phyloP scores from a whole-genome alignment of 2,888 invertebrate species.

The Cryptocephalus primarius region DNA sequence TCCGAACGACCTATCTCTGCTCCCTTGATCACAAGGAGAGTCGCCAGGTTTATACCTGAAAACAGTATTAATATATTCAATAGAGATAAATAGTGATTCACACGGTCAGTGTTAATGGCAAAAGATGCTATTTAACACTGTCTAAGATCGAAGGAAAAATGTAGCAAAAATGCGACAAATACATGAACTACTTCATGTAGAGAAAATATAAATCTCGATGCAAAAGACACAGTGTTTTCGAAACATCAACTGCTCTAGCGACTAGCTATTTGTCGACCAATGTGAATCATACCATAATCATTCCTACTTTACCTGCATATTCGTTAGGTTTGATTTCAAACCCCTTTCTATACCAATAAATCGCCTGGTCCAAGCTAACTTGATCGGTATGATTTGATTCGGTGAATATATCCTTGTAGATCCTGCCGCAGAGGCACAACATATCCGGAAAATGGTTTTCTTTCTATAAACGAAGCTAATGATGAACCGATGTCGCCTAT shows the following conservation, averaged over 20 bases:
- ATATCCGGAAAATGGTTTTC: constrained; percentile 96
- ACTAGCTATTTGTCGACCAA: too few species aligned
- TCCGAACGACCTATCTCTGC: constrained; percentile 88
- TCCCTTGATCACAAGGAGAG: constrained; percentile 90
- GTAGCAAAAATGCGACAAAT: too few species aligned
- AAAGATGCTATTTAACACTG: too few species aligned
- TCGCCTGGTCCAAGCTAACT: constrained; percentile 82
- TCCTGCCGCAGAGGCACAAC: constrained; percentile 93
- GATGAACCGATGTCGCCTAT: background rate
- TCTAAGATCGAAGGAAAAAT: too few species aligned
- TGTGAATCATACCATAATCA: too few species aligned
- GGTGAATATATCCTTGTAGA: constrained; percentile 95
- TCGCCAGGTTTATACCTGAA: constrained; percentile 85
- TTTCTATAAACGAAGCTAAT: constrained; percentile 41
- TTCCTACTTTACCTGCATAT: constrained; percentile 59
- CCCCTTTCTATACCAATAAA: constrained; percentile 94
- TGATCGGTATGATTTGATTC: constrained; percentile 87
- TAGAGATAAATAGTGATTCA: too few species aligned
- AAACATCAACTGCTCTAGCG: too few species aligned
- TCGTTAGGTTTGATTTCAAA: constrained; percentile 98
- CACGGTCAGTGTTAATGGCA: too few species aligned
- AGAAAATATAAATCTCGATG: too few species aligned
- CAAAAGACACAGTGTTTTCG: too few species aligned
- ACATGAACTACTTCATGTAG: too few species aligned
- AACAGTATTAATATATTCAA: too few species aligned